Conservation (phyloP, 2,113 vertebrate species). For the Fregetta grallaria region DNA sequence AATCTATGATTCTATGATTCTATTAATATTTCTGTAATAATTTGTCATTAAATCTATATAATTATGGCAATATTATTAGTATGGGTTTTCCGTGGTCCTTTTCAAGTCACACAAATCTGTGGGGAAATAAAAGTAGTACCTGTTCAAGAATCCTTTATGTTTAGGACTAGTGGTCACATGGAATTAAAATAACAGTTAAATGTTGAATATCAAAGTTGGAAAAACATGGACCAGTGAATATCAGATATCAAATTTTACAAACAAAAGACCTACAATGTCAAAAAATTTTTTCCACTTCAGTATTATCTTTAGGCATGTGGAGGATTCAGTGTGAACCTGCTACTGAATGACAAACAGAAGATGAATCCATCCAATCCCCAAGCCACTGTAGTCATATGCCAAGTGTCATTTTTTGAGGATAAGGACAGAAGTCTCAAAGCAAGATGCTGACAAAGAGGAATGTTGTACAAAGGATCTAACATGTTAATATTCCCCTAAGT, state of each 20-base stretch:
- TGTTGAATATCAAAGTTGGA: background rate
- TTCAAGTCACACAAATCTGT: background rate
- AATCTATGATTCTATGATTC: no score
- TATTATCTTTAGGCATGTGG: background rate
- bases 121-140: background rate
- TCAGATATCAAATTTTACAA: background rate
- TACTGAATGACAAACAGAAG: slow-evolving; percentile 44
- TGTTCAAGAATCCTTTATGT: background rate
- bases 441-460: slow-evolving; percentile 51
- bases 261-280: background rate
- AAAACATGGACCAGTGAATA: background rate
- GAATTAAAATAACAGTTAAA: background rate
- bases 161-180: background rate
- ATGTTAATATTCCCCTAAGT: slow-evolving; percentile 48
- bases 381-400: background rate
- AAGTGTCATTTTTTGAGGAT: slow-evolving; percentile 16
- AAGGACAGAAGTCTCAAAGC: slow-evolving; percentile 45
- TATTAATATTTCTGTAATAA: background rate
- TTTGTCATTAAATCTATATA: background rate
- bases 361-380: slow-evolving; percentile 35
- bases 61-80: background rate
- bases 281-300: background rate
- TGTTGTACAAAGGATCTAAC: slow-evolving; percentile 40
- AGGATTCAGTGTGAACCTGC: background rate
- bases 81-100: background rate